Conservation (phyloP, 2,797 vertebrate species). For the Protonibea diacanthus region DNA sequence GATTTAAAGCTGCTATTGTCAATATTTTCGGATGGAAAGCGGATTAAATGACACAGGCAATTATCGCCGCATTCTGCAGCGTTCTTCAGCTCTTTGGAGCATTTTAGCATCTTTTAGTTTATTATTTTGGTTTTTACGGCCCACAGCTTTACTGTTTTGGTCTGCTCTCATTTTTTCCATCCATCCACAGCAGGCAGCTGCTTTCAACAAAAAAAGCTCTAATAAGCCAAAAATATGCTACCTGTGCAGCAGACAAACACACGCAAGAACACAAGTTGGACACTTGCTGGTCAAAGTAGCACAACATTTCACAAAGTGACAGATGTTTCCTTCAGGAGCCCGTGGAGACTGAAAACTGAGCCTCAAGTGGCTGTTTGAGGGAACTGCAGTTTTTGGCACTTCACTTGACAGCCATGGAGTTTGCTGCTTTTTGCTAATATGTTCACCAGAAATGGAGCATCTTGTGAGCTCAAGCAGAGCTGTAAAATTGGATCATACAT, state of each 20-base stretch:
- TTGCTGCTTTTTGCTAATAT: not conserved
- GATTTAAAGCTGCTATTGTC: not conserved
- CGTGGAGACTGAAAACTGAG: slow-evolving; percentile 2
- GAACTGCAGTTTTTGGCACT: no score
- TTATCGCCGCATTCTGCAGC: not conserved
- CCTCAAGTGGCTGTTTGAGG: no score
- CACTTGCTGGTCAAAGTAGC: not conserved
- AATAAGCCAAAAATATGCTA: slow-evolving; percentile 8
- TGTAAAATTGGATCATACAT: no score
- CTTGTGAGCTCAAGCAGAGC: not conserved
- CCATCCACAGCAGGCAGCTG: slow-evolving; percentile 31
- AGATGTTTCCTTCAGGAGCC: slow-evolving; percentile 2
- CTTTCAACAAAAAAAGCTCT: slow-evolving; percentile 5
- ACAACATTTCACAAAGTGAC: slow-evolving; percentile 23
- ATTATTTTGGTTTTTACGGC: slow-evolving; percentile 5
- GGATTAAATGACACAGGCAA: not conserved
- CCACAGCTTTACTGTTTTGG: not conserved
- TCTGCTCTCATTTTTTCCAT: slow-evolving; percentile 20
- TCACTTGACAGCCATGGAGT: no score
- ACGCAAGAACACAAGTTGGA: slow-evolving; percentile 28
- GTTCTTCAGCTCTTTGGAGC: not conserved
- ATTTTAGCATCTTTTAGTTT: slow-evolving; percentile 1
- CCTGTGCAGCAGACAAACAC: slow-evolving; percentile 21
- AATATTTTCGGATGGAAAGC: not conserved
- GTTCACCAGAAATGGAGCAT: not conserved